Conservation (phyloP, 1,140 invertebrate genomes). For the Fopius arisanus region DNA sequence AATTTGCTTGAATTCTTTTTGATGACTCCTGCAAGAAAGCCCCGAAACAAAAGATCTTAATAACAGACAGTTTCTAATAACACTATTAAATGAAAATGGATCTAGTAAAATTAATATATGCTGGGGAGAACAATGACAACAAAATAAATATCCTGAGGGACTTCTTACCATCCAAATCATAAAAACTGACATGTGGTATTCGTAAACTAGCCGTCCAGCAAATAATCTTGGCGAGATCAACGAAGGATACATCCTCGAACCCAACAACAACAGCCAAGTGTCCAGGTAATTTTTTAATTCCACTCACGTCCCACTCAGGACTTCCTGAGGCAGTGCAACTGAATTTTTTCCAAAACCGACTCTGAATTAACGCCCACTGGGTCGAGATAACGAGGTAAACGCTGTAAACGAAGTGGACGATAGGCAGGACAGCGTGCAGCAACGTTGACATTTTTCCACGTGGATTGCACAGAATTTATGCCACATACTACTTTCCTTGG, state of each 20-base stretch:
- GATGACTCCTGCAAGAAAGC: slow-evolving; percentile 66
- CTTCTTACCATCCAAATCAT: slow-evolving; percentile 73
- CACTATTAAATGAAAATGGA: slow-evolving; percentile 24
- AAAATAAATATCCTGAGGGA: background rate
- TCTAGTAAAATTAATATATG: no score
- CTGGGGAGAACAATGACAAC: no score
- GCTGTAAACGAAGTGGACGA: background rate
- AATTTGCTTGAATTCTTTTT: slow-evolving; percentile 67
- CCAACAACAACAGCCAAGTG: slow-evolving; percentile 67
- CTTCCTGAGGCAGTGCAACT: background rate
- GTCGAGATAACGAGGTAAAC: background rate
- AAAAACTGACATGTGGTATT: slow-evolving; percentile 74
- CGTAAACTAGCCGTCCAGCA: slow-evolving; percentile 72
- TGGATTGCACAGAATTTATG: background rate
- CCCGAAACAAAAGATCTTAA: slow-evolving; percentile 18
- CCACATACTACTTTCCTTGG: background rate
- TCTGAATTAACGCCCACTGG: background rate
- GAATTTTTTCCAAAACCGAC: background rate
- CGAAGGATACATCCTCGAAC: slow-evolving; percentile 58
- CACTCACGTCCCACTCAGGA: slow-evolving; percentile 14
- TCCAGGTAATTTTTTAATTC: slow-evolving; percentile 53
- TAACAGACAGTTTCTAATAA: slow-evolving; percentile 12
- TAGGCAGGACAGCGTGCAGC: background rate
- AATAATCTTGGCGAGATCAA: slow-evolving; percentile 69
- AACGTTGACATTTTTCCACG: background rate